Evolutionary conservation across 2,797 vertebrate species (phyloP), one percentile per base, ranked within the genome.

Genomic region (Monodelphis domestica): DNA sequence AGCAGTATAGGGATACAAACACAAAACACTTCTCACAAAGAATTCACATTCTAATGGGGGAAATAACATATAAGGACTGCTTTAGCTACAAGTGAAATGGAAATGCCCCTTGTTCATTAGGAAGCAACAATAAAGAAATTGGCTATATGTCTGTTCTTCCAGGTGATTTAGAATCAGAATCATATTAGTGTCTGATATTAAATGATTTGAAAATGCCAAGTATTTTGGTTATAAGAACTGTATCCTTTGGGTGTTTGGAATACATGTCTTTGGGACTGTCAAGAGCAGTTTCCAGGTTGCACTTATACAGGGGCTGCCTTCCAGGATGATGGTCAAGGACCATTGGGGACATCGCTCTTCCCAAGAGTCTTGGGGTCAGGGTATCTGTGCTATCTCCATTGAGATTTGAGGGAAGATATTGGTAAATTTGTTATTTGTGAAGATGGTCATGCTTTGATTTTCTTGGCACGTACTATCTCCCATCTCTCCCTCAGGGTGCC

Each of bases 371-470:
- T 10, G 70, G 70, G 70, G 4, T 26, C 45, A 17, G 4, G 78
- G 38, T 17, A 24, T 21, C 38, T 45, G 21, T 1, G 38, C 6
- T 78, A 17, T 78, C 21, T 78, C 7, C 70, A 78, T 45, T 24
- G 45, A 45, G 2, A 9, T 45, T 45, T 26, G 38, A 78, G 21
- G 59, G 15, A 70, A 38, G 33, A 70, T 70, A 33, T n/a, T n/a
- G 33, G 0, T 21, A 15, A 45, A 26, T 11, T n/a, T 78, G 7
- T 7, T n/a, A n/a, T n/a, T 45, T 21, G 2, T 3, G 3, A 3
- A 45, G 70, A 2, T 45, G 70, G 21, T 78, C 38, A 12, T 26
- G 5, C 21, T 45, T 78, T 24, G 70, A 78, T 11, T 78, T 50
- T 17, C 70, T 21, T 45, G 7, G 7, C 2, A 26, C 21, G 45